Evolutionary conservation across 1,140 invertebrate species (phyloP), one percentile per base, ranked within the genome.

Genomic region (Drosophila simulans): DNA sequence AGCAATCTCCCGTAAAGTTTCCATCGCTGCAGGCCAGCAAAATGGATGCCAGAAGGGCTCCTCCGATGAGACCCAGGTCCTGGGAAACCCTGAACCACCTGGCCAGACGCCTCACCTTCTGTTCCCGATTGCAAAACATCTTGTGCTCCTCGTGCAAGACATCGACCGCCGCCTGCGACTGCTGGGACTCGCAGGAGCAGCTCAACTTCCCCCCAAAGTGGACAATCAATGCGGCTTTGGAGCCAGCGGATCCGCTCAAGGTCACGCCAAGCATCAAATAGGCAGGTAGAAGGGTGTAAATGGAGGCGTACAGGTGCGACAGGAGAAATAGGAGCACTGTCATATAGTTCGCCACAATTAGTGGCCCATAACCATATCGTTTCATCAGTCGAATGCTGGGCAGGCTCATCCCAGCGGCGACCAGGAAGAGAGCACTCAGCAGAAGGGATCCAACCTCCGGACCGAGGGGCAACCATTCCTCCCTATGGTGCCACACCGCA

Each of bases 221-320:
- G 71, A 95, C 94, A 4, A 95, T 92, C 53, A 95, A 93, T 0
- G 94, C 93, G 0, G 93, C 93, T 59, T 94, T 93, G 22, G 94
- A 93, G 20, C 93, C 88, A 39, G 93, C 93, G 11, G 94, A 90
- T 15, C 94, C 93, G 48, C 94, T 94, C 5, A 93, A 69, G 15
- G 93, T 93, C 1, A 94, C 56, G 0, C 95, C 95, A 15, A 95
- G 78, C 13, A 95, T 56, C 15, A 94, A 80, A 70, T 95, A 95
- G 2, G 93, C 94, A 12, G 94, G 94, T 57, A 95, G 68, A 43
- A 95, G 84, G 17, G 94, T 86, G 72, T 94, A 95, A 57, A 94
- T 92, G n/a, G 93, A 94, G 4, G 95, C 94, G 80, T 94, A 95
- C 0, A 95, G 74, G 68, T 95, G 95, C 5, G 93, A 91, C 0